A percentile compares a stretch with the other conserved stretches of the same genome.
phyloP scores from a whole-genome alignment of 2,113 vertebrate genomes.

The Cyphomyrus plagiostoma region DNA sequence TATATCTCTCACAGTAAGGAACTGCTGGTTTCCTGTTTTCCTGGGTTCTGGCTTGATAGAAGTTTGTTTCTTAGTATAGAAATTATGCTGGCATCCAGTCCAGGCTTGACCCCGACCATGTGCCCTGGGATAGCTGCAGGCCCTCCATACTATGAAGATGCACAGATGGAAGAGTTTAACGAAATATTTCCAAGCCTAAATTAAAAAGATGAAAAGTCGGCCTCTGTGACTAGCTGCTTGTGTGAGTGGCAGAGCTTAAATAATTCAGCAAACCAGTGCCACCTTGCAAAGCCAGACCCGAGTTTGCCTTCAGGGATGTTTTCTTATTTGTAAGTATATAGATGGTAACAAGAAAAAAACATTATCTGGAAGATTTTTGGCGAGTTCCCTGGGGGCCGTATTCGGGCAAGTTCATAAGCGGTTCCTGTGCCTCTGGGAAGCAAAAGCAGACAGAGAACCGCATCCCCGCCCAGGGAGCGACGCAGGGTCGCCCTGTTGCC shows the following conservation, averaged over 20 bases:
- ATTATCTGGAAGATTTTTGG: neutral
- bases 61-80: neutral
- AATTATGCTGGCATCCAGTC: neutral
- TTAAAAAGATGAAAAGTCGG: neutral
- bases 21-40: neutral
- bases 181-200: neutral
- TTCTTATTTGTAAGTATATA: neutral
- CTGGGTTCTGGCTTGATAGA: neutral
- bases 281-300: neutral
- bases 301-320: neutral
- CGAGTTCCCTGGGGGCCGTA: too few species aligned
- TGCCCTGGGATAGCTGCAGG: neutral
- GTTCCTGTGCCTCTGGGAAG: neutral
- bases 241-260: neutral
- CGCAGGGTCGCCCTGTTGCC: neutral
- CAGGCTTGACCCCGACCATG: neutral
- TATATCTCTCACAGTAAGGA: neutral
- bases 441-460: neutral
- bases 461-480: neutral
- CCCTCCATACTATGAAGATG: neutral
- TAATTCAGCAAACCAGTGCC: neutral
- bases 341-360: neutral
- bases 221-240: neutral
- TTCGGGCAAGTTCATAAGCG: neutral
- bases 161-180: neutral